phyloP scores from a whole-genome alignment of 1,140 invertebrate genomes.

The Limonius californicus region DNA sequence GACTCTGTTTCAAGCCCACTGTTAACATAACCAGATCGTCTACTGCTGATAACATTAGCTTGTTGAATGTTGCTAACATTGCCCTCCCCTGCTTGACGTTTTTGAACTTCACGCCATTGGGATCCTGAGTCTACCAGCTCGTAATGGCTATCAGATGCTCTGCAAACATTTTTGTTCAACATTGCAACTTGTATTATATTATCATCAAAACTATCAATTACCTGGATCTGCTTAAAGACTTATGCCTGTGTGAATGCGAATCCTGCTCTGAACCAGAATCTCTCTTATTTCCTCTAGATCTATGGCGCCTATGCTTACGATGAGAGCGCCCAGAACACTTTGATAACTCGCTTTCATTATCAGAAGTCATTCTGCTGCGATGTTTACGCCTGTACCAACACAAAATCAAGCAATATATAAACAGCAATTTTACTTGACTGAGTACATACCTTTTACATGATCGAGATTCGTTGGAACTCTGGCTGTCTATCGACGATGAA shows the following conservation, averaged over 20 bases:
- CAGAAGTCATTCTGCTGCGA: constrained; percentile 71
- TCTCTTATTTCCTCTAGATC: constrained; percentile 58
- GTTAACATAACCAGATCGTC: constrained; percentile 45
- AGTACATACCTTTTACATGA: constrained; percentile 57
- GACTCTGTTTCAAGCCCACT: constrained; percentile 52
- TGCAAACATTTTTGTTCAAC: constrained; percentile 15
- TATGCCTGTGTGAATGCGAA: constrained; percentile 39
- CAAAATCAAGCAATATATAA: neutral
- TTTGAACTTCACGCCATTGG: constrained; percentile 83
- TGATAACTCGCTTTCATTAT: constrained; percentile 85
- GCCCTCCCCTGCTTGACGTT: constrained; percentile 59
- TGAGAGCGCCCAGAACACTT: constrained; percentile 68
- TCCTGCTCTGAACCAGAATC: constrained; percentile 58
- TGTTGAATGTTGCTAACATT: constrained; percentile 58
- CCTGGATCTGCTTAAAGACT: constrained; percentile 39
- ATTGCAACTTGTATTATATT: neutral
- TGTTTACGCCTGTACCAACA: constrained; percentile 46
- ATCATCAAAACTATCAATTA: constrained; percentile 6
- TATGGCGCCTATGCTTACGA: constrained; percentile 65
- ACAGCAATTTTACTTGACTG: neutral
- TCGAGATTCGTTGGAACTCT: constrained; percentile 74
- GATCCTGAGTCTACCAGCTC: constrained; percentile 81
- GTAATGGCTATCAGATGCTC: constrained; percentile 47
- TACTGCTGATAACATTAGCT: constrained; percentile 60
- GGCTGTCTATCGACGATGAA: constrained; percentile 74